These are phyloP conservation scores for Sarotherodon lohbergeri DNA, from an alignment of 2,113 vertebrate species.

Conservation along the genomic window DNA sequence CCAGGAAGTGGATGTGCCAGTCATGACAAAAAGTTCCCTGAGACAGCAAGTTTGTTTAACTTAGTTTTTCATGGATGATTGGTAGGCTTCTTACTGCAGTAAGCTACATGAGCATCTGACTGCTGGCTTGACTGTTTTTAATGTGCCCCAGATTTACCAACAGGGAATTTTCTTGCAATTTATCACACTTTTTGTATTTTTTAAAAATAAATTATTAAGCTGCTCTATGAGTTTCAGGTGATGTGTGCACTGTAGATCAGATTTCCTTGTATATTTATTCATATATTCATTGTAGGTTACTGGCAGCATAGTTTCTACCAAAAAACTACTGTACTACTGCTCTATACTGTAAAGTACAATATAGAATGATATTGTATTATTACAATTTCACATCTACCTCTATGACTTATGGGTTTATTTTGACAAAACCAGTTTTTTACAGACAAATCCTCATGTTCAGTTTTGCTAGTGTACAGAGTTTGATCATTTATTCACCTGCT, in stretches of 20 bases:
- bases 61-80: constrained; percentile 50
- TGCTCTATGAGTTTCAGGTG: neutral
- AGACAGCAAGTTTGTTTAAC: constrained; percentile 61
- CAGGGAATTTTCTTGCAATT: neutral
- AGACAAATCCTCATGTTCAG: neutral
- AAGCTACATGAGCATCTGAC: constrained; percentile 15
- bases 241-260: neutral
- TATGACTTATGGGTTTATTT: neutral
- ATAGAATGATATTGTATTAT: neutral
- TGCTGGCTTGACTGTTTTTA: constrained; percentile 49
- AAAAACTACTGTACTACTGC: neutral
- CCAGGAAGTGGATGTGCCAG: constrained; percentile 48
- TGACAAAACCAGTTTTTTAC: neutral
- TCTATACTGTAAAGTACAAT: neutral
- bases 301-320: neutral
- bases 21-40: constrained; percentile 56
- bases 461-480: neutral
- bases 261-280: neutral
- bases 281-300: neutral
- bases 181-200: constrained; percentile 2
- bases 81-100: constrained; percentile 19
- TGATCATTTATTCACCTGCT: neutral
- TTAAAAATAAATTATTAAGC: neutral
- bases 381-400: neutral
- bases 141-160: constrained; percentile 38